These are phyloP conservation scores for Ectropis grisescens DNA, from an alignment of 1,140 invertebrate species.

Conservation along the genomic window DNA sequence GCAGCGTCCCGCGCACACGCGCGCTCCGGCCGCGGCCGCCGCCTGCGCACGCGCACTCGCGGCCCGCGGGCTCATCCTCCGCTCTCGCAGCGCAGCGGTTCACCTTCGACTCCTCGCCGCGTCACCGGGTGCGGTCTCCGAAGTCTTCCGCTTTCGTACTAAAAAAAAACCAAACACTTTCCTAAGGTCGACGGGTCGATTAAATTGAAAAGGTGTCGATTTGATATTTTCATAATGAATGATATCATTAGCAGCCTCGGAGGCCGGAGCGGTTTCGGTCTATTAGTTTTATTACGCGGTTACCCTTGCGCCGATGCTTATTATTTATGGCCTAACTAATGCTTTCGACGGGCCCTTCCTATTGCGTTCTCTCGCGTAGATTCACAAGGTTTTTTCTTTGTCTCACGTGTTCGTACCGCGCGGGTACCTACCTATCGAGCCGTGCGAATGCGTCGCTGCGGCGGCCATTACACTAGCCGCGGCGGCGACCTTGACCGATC, in stretches of 20 bases:
- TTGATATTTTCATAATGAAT: slow-evolving; percentile 51
- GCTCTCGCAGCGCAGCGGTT: slow-evolving; percentile 38
- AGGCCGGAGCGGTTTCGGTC: slow-evolving; percentile 46
- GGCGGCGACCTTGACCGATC: slow-evolving; percentile 29
- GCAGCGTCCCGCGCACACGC: slow-evolving; percentile 46
- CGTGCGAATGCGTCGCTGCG: slow-evolving; percentile 5
- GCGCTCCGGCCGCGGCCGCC: slow-evolving; percentile 16
- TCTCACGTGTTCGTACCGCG: too few species aligned
- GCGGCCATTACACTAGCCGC: background rate
- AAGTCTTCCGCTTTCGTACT: slow-evolving; percentile 55
- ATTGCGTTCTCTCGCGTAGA: background rate
- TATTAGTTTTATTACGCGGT: slow-evolving; percentile 58
- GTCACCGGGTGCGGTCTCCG: slow-evolving; percentile 29
- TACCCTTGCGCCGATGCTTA: slow-evolving; percentile 51
- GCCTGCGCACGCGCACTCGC: slow-evolving; percentile 26
- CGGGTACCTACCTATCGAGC: slow-evolving; percentile 1
- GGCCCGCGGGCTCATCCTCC: slow-evolving; percentile 54
- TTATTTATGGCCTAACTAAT: slow-evolving; percentile 19
- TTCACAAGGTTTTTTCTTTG: background rate
- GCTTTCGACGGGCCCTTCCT: slow-evolving; percentile 23
- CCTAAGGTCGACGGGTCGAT: slow-evolving; percentile 55
- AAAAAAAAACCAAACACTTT: slow-evolving; percentile 40
- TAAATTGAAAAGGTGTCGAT: slow-evolving; percentile 49
- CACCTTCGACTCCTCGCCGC: slow-evolving; percentile 29
- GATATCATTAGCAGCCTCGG: slow-evolving; percentile 37